These are phyloP conservation scores for Syngnathus rostellatus DNA, from an alignment of 2,797 vertebrate genomes.

Conservation along the genomic window DNA sequence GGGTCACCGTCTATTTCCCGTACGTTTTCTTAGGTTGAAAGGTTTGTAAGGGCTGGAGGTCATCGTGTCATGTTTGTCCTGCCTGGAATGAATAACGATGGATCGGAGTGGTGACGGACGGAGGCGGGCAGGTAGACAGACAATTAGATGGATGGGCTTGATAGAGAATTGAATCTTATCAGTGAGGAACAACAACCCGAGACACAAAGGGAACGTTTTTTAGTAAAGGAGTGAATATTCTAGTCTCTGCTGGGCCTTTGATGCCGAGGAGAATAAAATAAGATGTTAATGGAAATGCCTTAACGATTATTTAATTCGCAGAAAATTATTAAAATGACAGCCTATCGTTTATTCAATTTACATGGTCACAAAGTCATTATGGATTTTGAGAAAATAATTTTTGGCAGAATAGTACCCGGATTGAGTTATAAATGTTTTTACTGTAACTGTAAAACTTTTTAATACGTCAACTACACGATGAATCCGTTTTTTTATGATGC, in stretches of 20 bases:
- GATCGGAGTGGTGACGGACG: slow-evolving; percentile 52
- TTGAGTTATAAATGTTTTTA: neutral
- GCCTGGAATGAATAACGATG: slow-evolving; percentile 66
- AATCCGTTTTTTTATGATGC: neutral
- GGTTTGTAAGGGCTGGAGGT: slow-evolving; percentile 67
- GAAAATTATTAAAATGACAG: neutral
- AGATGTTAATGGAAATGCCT: neutral
- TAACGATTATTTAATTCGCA: slow-evolving; percentile 2
- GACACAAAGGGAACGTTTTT: slow-evolving; percentile 22
- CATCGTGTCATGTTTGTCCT: slow-evolving; percentile 71
- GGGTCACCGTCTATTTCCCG: slow-evolving; percentile 22
- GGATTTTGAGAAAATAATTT: neutral
- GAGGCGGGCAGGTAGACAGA: slow-evolving; percentile 59
- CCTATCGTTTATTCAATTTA: slow-evolving; percentile 40
- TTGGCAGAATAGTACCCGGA: neutral
- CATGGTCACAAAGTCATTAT: no score
- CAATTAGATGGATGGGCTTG: slow-evolving; percentile 57
- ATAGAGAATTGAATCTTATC: slow-evolving; percentile 55
- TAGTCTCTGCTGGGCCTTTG: slow-evolving; percentile 15
- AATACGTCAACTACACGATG: neutral
- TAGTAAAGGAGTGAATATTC: slow-evolving; percentile 19
- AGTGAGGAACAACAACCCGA: slow-evolving; percentile 49
- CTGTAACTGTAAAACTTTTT: neutral
- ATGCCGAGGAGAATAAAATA: slow-evolving; percentile 1
- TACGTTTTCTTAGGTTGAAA: slow-evolving; percentile 43